These are phyloP conservation scores for Dolichallabes microphthalmus DNA, from an alignment of 2,113 vertebrate species.

Conservation along the genomic window DNA sequence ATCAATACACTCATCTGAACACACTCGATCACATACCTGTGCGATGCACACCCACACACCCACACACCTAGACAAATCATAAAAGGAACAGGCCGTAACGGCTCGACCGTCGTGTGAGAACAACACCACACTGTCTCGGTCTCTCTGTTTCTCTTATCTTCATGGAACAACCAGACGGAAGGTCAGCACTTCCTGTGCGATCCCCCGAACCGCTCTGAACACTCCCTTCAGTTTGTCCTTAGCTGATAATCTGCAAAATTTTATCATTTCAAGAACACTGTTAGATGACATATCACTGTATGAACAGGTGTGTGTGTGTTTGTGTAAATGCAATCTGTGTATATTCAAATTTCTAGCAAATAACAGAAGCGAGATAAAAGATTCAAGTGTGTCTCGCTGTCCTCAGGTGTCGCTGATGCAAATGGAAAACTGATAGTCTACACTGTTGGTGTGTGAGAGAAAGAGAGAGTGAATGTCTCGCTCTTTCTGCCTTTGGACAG, in stretches of 20 bases:
- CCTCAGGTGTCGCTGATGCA: conserved; percentile 42
- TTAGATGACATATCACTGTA: neutral
- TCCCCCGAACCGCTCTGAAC: neutral
- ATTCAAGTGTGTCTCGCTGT: conserved; percentile 44
- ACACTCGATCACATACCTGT: neutral
- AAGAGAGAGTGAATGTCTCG: neutral
- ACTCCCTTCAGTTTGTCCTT: conserved; percentile 74
- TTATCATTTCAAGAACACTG: neutral
- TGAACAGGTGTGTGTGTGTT: neutral
- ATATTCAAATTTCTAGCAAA: conserved; percentile 57
- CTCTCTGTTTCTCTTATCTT: neutral
- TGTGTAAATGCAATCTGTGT: conserved; percentile 14
- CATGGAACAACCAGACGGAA: conserved; percentile 22
- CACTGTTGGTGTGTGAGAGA: conserved; percentile 20
- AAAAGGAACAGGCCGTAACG: neutral
- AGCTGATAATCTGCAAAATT: conserved; percentile 79
- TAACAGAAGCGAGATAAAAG: conserved; percentile 59
- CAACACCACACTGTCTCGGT: neutral
- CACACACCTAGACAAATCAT: neutral
- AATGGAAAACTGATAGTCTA: conserved; percentile 49
- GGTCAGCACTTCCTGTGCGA: conserved; percentile 3
- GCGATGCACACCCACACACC: neutral
- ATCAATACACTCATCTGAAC: neutral
- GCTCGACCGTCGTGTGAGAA: neutral
- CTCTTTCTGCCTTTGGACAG: neutral